Base-by-base conservation (phyloP, 1,140 invertebrate genomes). In the Frieseomelitta varia region DNA sequence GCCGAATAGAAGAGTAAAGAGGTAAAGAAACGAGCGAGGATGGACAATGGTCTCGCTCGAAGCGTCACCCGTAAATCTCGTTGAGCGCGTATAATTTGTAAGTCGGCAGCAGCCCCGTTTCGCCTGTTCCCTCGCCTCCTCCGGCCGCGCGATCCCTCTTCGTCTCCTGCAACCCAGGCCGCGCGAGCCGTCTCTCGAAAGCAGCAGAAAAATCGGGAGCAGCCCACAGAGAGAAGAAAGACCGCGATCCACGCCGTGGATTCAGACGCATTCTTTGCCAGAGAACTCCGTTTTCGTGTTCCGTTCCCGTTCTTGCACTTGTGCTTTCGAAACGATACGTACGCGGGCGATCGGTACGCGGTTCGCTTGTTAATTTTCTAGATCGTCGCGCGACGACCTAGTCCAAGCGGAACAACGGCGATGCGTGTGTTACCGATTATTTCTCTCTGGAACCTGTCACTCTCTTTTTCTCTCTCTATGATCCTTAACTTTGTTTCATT, bases 31-130 rank as follows among this genome's bases (percentile, higher is more conserved):
- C 92, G 92, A 94, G 92, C 93, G 94, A 93, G 93, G 93, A 94
- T 92, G 94, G 94, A 95, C 94, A 95, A 95, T 94, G 94, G 94
- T 94, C 93, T 94, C 93, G 93, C 94, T 94, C 87, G 87, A 88
- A 92, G 92, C 94, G 94, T 95, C 94, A 94, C 94, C 87, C 94
- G 94, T 95, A 95, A 95, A 95, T 95, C 94, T 95, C 94, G 92
- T 93, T 92, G 93, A 94, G 92, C 92, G 94, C 93, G 94, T 94
- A 95, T 95, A 95, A 95, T 95, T 95, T 95, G 94, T 95, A 94
- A 94, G 93, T 93, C 94, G 94, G 94, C 93, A 94, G 93, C 88
- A 89, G 77, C 87, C 88, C 91, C 84, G 85, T 91, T 88, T 85
- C 86, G 78, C 69, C 86, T 82, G 67, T 84, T 84, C 69, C 81